phyloP scores from a whole-genome alignment of 2,113 vertebrate genomes.

The Narcine bancroftii region DNA sequence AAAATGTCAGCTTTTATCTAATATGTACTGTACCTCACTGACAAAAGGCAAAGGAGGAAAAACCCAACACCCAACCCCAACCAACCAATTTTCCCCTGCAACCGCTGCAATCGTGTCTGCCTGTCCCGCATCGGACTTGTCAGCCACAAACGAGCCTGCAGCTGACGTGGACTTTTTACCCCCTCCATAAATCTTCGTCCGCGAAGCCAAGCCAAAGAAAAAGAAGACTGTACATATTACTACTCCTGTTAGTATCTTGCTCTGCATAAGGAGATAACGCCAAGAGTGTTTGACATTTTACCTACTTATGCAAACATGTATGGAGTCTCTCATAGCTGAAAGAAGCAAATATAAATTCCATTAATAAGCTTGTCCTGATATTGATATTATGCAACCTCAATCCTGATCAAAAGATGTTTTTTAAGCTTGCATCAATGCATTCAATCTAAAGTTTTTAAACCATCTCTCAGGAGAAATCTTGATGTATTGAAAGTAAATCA shows the following conservation, averaged over 20 bases:
- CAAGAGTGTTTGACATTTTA: neutral
- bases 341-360: slow-evolving; percentile 1
- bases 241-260: neutral
- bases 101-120: too few species aligned
- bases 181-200: too few species aligned
- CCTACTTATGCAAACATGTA: neutral
- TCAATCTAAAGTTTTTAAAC: neutral
- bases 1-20: neutral
- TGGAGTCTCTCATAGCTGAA: neutral
- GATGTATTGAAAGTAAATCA: neutral
- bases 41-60: too few species aligned
- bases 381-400: neutral
- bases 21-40: too few species aligned
- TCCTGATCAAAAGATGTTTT: neutral
- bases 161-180: too few species aligned
- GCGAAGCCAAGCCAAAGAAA: too few species aligned
- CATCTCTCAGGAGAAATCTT: neutral
- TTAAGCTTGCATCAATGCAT: neutral
- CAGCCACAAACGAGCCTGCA: too few species aligned
- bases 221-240: neutral
- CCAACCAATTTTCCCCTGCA: too few species aligned
- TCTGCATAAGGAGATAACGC: neutral
- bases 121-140: too few species aligned
- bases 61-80: too few species aligned
- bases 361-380: neutral